phyloP scores from a whole-genome alignment of 2,888 invertebrate species.

The Hermaeophaga mercurialis region DNA sequence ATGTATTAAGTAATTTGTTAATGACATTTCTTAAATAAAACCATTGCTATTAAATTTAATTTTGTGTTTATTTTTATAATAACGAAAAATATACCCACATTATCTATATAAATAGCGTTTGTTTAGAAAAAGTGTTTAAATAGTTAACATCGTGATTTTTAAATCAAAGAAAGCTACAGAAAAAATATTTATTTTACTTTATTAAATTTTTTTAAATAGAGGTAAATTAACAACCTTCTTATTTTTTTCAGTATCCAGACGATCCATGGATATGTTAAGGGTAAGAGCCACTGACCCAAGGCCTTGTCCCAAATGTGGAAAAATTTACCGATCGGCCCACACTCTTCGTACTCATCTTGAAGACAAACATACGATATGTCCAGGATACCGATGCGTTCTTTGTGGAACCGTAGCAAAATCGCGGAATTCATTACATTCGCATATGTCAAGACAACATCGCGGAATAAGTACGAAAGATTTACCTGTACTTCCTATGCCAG shows the following conservation, averaged over 20 bases:
- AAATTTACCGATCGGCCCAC: constrained; percentile 90
- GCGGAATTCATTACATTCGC: constrained; percentile 88
- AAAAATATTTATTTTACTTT: no score
- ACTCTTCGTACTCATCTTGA: constrained; percentile 89
- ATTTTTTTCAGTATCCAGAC: constrained; percentile 69
- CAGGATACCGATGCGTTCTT: constrained; percentile 88
- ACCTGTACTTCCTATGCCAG: constrained; percentile 91
- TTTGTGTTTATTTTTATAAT: no score
- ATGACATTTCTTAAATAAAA: no score
- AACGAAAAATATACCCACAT: no score
- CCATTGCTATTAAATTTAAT: no score
- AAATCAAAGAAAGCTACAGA: no score
- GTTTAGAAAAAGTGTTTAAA: no score
- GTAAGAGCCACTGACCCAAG: constrained; percentile 91
- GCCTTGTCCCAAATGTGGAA: constrained; percentile 91
- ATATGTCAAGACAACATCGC: constrained; percentile 92
- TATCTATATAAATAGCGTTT: no score
- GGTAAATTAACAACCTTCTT: no score
- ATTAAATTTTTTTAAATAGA: no score
- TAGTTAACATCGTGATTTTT: no score
- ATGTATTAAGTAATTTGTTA: no score
- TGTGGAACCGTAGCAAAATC: constrained; percentile 94
- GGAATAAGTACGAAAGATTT: constrained; percentile 93
- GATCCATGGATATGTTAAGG: constrained; percentile 82
- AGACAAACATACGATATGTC: constrained; percentile 92